Evolutionary conservation across 2,113 vertebrate species (phyloP).

Genomic region (Rutilus rutilus): DNA sequence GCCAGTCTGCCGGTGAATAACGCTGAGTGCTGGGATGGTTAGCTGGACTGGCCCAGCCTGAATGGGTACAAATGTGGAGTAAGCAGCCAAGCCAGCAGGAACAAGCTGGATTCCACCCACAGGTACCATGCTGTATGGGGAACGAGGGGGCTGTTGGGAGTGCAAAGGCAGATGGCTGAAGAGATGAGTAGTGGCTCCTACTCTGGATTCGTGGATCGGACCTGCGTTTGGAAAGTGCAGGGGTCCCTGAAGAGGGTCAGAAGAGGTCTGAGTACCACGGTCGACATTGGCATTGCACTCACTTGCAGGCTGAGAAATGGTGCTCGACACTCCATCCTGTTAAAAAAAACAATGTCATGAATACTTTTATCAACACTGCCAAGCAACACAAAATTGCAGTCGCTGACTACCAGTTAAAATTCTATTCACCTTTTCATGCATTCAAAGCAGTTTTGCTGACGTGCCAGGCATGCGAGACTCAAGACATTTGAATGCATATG

Average conservation of each 20-base stretch:
- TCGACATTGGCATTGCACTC: constrained; percentile 60
- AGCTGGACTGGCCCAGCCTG: constrained; percentile 89
- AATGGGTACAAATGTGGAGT: constrained; percentile 93
- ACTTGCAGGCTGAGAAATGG: constrained; percentile 29
- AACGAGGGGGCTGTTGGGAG: constrained; percentile 86
- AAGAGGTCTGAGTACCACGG: constrained; percentile 73
- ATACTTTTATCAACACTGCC: background rate
- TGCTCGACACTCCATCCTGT: constrained; percentile 41
- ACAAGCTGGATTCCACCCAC: constrained; percentile 94
- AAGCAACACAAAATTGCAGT: constrained; percentile 1
- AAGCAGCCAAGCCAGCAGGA: constrained; percentile 85
- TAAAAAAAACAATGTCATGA: constrained; percentile 38
- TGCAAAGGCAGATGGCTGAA: constrained; percentile 97
- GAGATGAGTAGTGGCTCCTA: constrained; percentile 78
- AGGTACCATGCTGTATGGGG: constrained; percentile 86
- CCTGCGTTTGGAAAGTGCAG: constrained; percentile 63
- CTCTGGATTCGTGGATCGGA: constrained; percentile 53
- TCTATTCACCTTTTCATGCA: constrained; percentile 62
- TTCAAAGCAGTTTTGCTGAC: constrained; percentile 62
- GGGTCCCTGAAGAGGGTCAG: constrained; percentile 66
- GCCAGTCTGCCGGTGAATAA: constrained; percentile 84
- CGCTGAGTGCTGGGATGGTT: constrained; percentile 88
- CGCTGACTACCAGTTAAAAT: constrained; percentile 16
- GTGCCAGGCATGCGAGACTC: constrained; percentile 60
- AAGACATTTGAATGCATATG: constrained; percentile 52